Conservation (phyloP, 1,140 invertebrate genomes). For the Drosophila repleta region DNA sequence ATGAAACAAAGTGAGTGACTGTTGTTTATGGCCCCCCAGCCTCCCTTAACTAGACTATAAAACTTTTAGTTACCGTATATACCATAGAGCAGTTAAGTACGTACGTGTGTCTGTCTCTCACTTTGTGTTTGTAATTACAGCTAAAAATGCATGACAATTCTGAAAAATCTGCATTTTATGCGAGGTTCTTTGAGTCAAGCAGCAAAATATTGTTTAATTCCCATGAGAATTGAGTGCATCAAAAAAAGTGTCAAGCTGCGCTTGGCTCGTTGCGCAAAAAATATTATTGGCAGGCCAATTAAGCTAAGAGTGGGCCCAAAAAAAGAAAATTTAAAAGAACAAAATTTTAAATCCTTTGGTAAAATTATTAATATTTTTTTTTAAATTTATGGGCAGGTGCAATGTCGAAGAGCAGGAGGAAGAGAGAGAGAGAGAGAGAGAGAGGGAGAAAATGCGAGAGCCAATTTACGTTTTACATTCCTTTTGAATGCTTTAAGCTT, state of each 20-base stretch:
- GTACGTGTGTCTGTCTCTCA: not conserved
- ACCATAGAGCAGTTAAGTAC: slow-evolving; percentile 58
- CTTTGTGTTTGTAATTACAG: slow-evolving; percentile 51
- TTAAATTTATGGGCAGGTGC: not conserved
- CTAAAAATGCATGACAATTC: slow-evolving; percentile 7
- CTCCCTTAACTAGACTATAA: slow-evolving; percentile 39
- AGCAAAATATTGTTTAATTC: not conserved
- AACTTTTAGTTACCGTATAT: slow-evolving; percentile 67
- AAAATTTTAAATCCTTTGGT: not conserved
- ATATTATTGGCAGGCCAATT: slow-evolving; percentile 7
- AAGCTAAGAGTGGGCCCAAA: not conserved
- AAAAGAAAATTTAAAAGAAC: not conserved
- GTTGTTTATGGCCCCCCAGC: slow-evolving; percentile 55
- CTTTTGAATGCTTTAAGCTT: no score
- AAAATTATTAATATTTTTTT: not conserved
- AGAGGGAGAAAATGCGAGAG: not conserved
- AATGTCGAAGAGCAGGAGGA: not conserved
- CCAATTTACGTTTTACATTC: no score
- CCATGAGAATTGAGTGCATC: not conserved
- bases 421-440: not conserved
- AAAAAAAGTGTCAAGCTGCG: not conserved
- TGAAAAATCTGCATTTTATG: not conserved
- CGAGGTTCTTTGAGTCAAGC: slow-evolving; percentile 8
- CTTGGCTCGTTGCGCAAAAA: not conserved
- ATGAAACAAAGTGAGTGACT: slow-evolving; percentile 39